Evolutionary conservation across 2,113 vertebrate genomes (phyloP).

Genomic region (Mobula birostris): DNA sequence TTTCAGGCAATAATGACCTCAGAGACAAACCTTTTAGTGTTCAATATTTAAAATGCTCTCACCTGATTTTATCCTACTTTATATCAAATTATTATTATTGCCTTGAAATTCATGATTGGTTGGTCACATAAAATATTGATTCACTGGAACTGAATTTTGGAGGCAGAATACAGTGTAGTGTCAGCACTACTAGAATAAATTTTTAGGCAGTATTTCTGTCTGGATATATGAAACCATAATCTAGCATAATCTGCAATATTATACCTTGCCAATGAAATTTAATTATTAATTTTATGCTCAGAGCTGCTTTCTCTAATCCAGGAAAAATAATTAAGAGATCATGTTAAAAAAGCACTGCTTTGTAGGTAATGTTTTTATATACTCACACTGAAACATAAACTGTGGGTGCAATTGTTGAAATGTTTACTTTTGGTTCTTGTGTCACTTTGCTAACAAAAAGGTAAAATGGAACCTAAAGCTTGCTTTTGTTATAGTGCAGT

Average conservation of each 20-base stretch:
- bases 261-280: background rate
- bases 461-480: background rate
- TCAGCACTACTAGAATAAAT: too few relatives aligned
- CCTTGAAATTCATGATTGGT: too few relatives aligned
- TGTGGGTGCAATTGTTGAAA: background rate
- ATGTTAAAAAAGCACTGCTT: background rate
- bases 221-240: background rate
- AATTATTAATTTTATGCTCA: background rate
- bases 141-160: too few relatives aligned
- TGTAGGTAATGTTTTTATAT: background rate
- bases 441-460: background rate
- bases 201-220: too few relatives aligned
- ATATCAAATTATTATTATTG: too few relatives aligned
- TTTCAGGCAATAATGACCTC: too few relatives aligned
- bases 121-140: too few relatives aligned
- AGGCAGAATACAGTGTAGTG: too few relatives aligned
- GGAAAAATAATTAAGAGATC: background rate
- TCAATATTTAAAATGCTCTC: too few relatives aligned
- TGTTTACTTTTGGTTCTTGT: background rate
- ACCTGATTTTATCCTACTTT: too few relatives aligned
- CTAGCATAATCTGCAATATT: background rate
- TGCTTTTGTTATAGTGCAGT: background rate
- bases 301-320: background rate
- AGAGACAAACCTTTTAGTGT: too few relatives aligned
- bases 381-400: background rate